Base-by-base conservation (phyloP, 2,113 vertebrate species). In the Amphiprion ocellaris region DNA sequence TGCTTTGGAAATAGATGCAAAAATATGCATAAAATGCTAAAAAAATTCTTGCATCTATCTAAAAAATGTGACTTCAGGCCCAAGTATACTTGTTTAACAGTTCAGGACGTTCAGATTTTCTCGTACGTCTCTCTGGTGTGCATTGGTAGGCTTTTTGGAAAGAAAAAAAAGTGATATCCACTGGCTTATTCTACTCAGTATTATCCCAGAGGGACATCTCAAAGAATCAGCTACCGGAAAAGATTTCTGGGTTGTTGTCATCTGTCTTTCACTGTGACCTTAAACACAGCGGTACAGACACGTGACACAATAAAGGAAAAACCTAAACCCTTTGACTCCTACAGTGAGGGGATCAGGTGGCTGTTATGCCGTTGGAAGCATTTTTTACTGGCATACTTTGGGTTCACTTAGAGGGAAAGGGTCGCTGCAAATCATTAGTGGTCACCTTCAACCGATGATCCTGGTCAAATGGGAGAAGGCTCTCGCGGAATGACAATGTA, bases 1-100 rank as follows among this genome's bases (percentile, higher is more conserved):
- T 30, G 30, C 52, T 37, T 79, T 69, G 50, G 74, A 81, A 88
- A 60, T 14, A 49, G 4, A 81, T 84, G 74, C 6, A 69, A 79
- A 69, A 61, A 61, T 65, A 72, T 82, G 67, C 56, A 59, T 28
- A 75, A 68, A 44, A 24, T 15, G 8, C n/a, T 28, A 54, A 65
- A 62, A 62, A 60, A 8, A 60, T 23, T 67, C 15, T 41, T 60
- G 67, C 58, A 44, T 81, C n/a, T 67, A 55, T 44, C 33, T 78
- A 72, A 78, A 21, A 87, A 79, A 69, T 58, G 24, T 41, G 62
- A 60, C 70, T 56, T 55, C 72, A 21, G 63, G 62, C 71, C 28
- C 77, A 67, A 55, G 21, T 3, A 30, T 63, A 33, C 64, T 83
- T 77, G 47, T 64, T 63, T 47, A 68, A 75, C 66, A 67, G 46